Base-by-base conservation (phyloP, 2,113 vertebrate species). In the Aix galericulata region DNA sequence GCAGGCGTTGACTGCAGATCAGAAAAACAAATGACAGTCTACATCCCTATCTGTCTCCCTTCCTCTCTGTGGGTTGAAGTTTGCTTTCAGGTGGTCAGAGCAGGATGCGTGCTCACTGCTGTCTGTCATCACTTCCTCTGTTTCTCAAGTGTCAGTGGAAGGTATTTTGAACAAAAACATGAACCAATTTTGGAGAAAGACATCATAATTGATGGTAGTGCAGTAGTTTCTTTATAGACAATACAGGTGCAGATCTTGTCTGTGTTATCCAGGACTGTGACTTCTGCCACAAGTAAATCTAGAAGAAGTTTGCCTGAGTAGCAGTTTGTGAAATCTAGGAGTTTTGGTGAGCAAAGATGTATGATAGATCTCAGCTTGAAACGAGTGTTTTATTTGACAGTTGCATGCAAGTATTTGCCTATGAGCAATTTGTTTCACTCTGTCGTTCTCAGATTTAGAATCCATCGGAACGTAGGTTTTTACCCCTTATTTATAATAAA, bases 401-500 rank as follows among this genome's bases (percentile, higher is more conserved):
- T 74, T 93, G 34, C 46, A 31, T 52, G 46, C 29, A 60, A 11
- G 0, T 78, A 31, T 6, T 55, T 56, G 55, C 66, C 56, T 83
- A 15, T 78, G 82, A 94, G 56, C 3, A 1, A 8, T 84, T 77
- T 60, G 48, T 71, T 80, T 58, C 38, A 17, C 12, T 83, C 46
- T 82, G 48, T 75, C 46, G 32, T 95, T 59, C 73, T 75, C 34
- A 72, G 13, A 74, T 77, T 73, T 71, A 56, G 60, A 86, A 55
- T 64, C 77, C 53, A 7, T 89, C 78, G 64, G 88, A 94, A 81
- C 83, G 32, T 81, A 71, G n/a, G 32, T 67, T 77, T 77, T 91
- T 48, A n/a, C 64, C 69, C 53, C 27, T 92, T 25, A 64, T 74
- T 94, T 91, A 66, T 86, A 91, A 82, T 55, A 91, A 89, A 63